phyloP scores from a whole-genome alignment of 2,797 vertebrate species.

The Amphiprion clarkii region DNA sequence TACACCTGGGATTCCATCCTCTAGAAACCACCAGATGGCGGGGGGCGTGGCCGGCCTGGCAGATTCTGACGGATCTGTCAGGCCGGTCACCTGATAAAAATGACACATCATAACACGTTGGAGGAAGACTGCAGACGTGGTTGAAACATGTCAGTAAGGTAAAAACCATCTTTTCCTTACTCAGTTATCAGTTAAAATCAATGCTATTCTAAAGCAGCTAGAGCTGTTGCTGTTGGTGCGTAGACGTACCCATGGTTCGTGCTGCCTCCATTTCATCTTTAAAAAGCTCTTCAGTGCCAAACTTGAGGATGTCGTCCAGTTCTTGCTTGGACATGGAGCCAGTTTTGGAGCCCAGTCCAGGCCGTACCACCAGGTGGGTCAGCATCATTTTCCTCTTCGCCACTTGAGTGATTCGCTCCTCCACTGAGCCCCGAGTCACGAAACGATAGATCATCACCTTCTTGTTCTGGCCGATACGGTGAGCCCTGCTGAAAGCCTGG shows the following conservation, averaged over 20 bases:
- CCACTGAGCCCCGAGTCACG: constrained; percentile 95
- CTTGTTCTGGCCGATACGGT: constrained; percentile 97
- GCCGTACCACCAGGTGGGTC: constrained; percentile 96
- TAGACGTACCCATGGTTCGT: constrained; percentile 69
- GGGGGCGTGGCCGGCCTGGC: too few relatives aligned
- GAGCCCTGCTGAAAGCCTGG: constrained; percentile 97
- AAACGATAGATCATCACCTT: constrained; percentile 99
- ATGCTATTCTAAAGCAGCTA: too few relatives aligned
- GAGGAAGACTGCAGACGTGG: too few relatives aligned
- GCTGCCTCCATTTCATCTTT: constrained; percentile 96
- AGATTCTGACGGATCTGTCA: too few relatives aligned
- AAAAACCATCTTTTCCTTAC: too few relatives aligned
- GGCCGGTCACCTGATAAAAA: too few relatives aligned
- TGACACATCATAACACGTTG: too few relatives aligned
- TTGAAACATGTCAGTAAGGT: too few relatives aligned
- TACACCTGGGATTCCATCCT: too few relatives aligned
- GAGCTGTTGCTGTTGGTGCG: neutral
- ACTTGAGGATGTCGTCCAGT: constrained; percentile 98
- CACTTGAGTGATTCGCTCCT: constrained; percentile 98
- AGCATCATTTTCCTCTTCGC: constrained; percentile 99
- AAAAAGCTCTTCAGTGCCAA: constrained; percentile 98
- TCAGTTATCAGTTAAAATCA: too few relatives aligned
- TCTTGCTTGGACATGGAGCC: constrained; percentile 99
- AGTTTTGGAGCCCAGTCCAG: constrained; percentile 96
- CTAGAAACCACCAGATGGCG: too few relatives aligned